phyloP scores from a whole-genome alignment of 2,888 invertebrate species.

The Actias luna region DNA sequence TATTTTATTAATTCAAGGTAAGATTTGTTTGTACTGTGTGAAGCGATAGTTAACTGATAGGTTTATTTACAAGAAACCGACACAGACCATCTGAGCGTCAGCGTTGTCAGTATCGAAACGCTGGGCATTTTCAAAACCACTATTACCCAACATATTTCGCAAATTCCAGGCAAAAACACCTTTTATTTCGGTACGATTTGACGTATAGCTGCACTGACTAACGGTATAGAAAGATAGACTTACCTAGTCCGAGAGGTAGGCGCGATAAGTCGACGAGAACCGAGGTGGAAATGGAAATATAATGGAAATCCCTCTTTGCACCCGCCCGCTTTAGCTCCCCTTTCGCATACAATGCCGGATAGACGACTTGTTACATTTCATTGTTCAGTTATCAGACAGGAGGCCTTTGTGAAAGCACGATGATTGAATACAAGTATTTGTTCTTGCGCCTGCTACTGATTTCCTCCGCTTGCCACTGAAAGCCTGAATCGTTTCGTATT shows the following conservation, averaged over 20 bases:
- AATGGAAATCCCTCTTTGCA: slow-evolving; percentile 67
- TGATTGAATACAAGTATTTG: slow-evolving; percentile 82
- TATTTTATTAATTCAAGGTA: slow-evolving; percentile 12
- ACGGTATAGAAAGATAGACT: slow-evolving; percentile 80
- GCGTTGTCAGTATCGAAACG: slow-evolving; percentile 16
- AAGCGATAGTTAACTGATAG: slow-evolving; percentile 17
- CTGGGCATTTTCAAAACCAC: slow-evolving; percentile 15
- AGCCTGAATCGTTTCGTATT: slow-evolving; percentile 65
- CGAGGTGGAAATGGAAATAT: slow-evolving; percentile 82
- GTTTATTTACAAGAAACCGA: slow-evolving; percentile 17
- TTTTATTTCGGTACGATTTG: slow-evolving; percentile 48
- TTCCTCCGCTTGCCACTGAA: slow-evolving; percentile 70
- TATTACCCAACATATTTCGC: slow-evolving; percentile 27
- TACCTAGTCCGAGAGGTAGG: slow-evolving; percentile 76
- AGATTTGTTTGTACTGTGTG: slow-evolving; percentile 14
- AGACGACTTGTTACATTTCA: slow-evolving; percentile 82
- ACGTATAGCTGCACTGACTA: slow-evolving; percentile 67
- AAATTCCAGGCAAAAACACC: slow-evolving; percentile 39
- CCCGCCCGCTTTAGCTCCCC: slow-evolving; percentile 37
- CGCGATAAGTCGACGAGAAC: slow-evolving; percentile 77
- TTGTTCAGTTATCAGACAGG: slow-evolving; percentile 80
- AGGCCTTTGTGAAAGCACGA: slow-evolving; percentile 77
- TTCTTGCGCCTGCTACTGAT: slow-evolving; percentile 77
- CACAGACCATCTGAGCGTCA: slow-evolving; percentile 17
- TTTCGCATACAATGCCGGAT: slow-evolving; percentile 73